Conservation (phyloP, 2,113 vertebrate species). For the Trachemys scripta region DNA sequence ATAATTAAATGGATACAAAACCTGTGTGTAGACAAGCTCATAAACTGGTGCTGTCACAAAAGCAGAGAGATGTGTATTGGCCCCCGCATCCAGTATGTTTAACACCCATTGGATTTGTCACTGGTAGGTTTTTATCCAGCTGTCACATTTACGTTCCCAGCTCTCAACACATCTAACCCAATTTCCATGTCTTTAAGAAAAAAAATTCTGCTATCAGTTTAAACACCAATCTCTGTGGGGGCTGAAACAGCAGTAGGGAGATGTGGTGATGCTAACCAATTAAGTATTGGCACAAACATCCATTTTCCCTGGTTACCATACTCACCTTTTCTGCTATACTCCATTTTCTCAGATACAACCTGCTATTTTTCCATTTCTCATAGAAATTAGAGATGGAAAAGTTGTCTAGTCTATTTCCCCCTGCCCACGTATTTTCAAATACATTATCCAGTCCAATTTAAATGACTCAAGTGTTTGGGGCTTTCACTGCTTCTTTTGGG, state of each 20-base stretch:
- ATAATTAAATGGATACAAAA: not conserved
- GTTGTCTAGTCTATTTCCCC: accelerated
- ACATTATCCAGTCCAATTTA: not conserved
- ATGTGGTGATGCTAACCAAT: not conserved
- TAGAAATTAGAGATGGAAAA: not conserved
- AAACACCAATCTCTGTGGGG: not conserved
- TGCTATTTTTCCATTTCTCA: not conserved
- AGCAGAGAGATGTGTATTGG: not conserved
- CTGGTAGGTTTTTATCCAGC: constrained; percentile 42
- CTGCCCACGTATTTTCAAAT: not conserved
- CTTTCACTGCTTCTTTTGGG: not conserved
- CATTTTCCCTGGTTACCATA: accelerated
- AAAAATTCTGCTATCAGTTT: not conserved
- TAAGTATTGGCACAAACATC: accelerated
- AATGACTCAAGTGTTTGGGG: not conserved
- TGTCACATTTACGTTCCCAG: constrained; percentile 49
- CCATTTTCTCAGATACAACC: accelerated
- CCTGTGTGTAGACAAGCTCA: accelerated
- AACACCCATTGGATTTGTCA: constrained; percentile 49
- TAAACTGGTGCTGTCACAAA: not conserved
- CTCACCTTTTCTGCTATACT: not conserved
- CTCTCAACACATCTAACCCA: constrained; percentile 12
- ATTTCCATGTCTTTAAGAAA: constrained; percentile 20
- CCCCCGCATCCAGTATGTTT: not conserved
- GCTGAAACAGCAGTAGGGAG: not conserved